A percentile compares a stretch with the other conserved stretches of the same genome.
Evolutionary conservation across 2,113 vertebrate species (phyloP).

Genomic region (Syngnathoides biaculeatus): DNA sequence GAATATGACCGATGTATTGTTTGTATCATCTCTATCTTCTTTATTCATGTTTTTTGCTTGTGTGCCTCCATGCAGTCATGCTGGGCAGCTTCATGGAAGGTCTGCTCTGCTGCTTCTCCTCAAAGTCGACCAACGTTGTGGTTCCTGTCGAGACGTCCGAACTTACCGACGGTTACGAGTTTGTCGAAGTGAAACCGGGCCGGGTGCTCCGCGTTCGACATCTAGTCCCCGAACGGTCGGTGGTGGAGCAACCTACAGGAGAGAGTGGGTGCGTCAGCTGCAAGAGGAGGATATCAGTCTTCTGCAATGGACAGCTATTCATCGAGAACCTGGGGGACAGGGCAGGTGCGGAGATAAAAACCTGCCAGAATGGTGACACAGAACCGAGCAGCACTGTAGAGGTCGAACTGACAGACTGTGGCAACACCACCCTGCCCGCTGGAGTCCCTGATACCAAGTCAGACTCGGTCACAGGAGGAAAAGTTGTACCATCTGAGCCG

Average conservation of each 20-base stretch:
- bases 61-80: conserved; percentile 72
- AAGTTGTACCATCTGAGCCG: conserved; percentile 28
- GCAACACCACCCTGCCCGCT: not conserved
- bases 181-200: conserved; percentile 93
- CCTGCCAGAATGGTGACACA: conserved; percentile 68
- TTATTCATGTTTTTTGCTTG: conserved; percentile 5
- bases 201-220: conserved; percentile 85
- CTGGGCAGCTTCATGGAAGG: conserved; percentile 83
- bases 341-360: conserved; percentile 71
- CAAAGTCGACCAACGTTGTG: conserved; percentile 79
- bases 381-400: conserved; percentile 73
- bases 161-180: conserved; percentile 83
- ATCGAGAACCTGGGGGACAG: conserved; percentile 86
- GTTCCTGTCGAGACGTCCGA: conserved; percentile 81
- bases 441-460: not conserved
- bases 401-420: conserved; percentile 70
- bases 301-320: conserved; percentile 86
- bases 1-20: not conserved
- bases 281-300: conserved; percentile 86
- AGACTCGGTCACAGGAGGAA: conserved; percentile 19
- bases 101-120: conserved; percentile 87
- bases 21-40: conserved; percentile 2
- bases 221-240: conserved; percentile 57
- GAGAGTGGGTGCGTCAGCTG: conserved; percentile 75
- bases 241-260: conserved; percentile 55